phyloP scores from a whole-genome alignment of 2,888 invertebrate genomes.

The Drosophila fulvimacula region DNA sequence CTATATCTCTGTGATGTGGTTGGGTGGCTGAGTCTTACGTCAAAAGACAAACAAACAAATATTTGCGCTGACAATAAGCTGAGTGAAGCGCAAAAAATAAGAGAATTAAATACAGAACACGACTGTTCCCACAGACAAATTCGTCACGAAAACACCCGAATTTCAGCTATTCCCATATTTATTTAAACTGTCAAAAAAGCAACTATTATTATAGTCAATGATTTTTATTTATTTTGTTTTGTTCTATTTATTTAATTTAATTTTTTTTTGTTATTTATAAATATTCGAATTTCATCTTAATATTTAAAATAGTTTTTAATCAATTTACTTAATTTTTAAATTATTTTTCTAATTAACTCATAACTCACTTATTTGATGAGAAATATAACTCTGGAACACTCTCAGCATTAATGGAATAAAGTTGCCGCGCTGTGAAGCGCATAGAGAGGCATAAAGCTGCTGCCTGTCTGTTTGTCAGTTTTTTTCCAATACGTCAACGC shows the following conservation, averaged over 20 bases:
- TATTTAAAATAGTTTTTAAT: too few relatives aligned
- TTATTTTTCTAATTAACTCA: background rate
- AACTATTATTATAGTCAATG: too few relatives aligned
- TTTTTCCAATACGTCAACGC: conserved; percentile 56
- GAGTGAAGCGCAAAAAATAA: conserved; percentile 40
- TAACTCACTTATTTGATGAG: background rate
- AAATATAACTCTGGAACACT: background rate
- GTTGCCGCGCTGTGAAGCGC: conserved; percentile 46
- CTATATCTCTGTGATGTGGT: conserved; percentile 44
- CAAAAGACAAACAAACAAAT: conserved; percentile 77
- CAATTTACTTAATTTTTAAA: too few relatives aligned
- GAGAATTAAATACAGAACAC: conserved; percentile 43
- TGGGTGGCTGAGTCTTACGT: conserved; percentile 55
- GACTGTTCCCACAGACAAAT: conserved; percentile 20
- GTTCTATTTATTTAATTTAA: too few relatives aligned
- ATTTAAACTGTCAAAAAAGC: background rate
- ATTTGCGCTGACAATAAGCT: conserved; percentile 73
- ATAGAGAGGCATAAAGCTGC: conserved; percentile 28
- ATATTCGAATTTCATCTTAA: too few relatives aligned
- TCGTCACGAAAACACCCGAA: background rate
- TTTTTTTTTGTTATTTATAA: too few relatives aligned
- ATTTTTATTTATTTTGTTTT: too few relatives aligned
- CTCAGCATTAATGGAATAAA: background rate
- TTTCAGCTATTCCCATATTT: background rate
- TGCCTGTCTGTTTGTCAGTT: conserved; percentile 2